Conservation (phyloP, 2,888 invertebrate genomes). For the Agriopis marginaria region DNA sequence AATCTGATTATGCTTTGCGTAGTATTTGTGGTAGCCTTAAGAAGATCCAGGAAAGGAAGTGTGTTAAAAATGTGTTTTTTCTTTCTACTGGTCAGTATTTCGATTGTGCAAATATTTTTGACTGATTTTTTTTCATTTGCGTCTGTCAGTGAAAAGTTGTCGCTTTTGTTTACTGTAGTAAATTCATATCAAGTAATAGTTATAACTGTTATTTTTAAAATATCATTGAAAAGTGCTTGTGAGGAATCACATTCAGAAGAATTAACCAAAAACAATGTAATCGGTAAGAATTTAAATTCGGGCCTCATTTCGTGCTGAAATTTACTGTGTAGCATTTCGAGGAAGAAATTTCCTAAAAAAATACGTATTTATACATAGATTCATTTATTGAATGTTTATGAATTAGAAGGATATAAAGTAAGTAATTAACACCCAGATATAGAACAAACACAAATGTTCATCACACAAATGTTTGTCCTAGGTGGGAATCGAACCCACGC, state of each 20-base stretch:
- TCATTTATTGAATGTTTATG: too few relatives aligned
- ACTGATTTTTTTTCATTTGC: neutral
- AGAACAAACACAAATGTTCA: too few relatives aligned
- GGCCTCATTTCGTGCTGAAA: too few relatives aligned
- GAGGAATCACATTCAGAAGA: neutral
- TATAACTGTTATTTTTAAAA: slow-evolving; percentile 49
- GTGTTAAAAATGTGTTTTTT: neutral
- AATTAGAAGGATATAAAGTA: too few relatives aligned
- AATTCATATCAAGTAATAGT: slow-evolving; percentile 52
- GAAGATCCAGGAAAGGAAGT: neutral
- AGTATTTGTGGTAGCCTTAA: neutral
- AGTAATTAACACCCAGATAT: too few relatives aligned
- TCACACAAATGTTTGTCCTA: too few relatives aligned
- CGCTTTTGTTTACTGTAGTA: slow-evolving; percentile 39
- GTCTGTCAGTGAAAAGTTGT: neutral
- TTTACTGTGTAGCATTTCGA: too few relatives aligned
- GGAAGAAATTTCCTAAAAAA: too few relatives aligned
- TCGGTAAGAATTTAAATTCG: too few relatives aligned
- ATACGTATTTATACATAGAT: too few relatives aligned
- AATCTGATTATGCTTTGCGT: neutral
- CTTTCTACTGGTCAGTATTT: neutral
- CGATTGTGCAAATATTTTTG: neutral
- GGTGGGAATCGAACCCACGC: too few relatives aligned
- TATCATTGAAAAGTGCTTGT: slow-evolving; percentile 35
- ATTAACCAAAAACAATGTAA: too few relatives aligned